These are phyloP conservation scores for Hermetia illucens DNA, from an alignment of 1,140 invertebrate species.

Conservation along the genomic window DNA sequence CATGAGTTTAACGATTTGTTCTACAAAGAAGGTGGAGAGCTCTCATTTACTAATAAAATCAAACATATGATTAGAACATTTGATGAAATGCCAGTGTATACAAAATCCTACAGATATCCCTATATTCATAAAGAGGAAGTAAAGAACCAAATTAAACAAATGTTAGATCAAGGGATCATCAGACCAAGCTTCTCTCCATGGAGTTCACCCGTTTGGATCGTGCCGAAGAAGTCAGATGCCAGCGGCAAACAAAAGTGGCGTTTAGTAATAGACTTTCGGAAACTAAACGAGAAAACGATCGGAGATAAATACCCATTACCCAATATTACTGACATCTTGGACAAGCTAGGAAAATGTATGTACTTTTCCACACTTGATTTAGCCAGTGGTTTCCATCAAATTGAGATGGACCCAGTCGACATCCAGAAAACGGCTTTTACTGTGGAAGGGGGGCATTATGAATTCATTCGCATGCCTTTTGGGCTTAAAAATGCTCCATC, in stretches of 20 bases:
- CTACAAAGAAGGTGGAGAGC: conserved; percentile 10
- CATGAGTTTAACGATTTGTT: conserved; percentile 11
- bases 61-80: conserved; percentile 15
- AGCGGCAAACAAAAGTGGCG: too few species aligned
- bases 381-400: conserved; percentile 33
- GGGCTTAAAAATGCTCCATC: conserved; percentile 12
- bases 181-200: too few species aligned
- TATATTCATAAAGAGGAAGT: conserved; percentile 15
- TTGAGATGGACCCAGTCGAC: conserved; percentile 21
- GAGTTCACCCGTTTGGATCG: too few species aligned
- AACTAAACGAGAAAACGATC: conserved; percentile 27
- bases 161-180: conserved; percentile 1
- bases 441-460: conserved; percentile 12
- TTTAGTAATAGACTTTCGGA: too few species aligned
- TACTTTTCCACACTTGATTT: conserved; percentile 32
- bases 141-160: conserved; percentile 8
- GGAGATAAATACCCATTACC: conserved; percentile 36
- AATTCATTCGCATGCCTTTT: conserved; percentile 12
- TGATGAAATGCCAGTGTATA: conserved; percentile 8
- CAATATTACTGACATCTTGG: conserved; percentile 30
- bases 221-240: too few species aligned
- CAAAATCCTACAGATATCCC: conserved; percentile 15
- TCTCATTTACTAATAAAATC: conserved; percentile 11
- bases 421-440: conserved; percentile 30
- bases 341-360: conserved; percentile 22